phyloP scores from a whole-genome alignment of 2,113 vertebrate species.

The Urocolius indicus region DNA sequence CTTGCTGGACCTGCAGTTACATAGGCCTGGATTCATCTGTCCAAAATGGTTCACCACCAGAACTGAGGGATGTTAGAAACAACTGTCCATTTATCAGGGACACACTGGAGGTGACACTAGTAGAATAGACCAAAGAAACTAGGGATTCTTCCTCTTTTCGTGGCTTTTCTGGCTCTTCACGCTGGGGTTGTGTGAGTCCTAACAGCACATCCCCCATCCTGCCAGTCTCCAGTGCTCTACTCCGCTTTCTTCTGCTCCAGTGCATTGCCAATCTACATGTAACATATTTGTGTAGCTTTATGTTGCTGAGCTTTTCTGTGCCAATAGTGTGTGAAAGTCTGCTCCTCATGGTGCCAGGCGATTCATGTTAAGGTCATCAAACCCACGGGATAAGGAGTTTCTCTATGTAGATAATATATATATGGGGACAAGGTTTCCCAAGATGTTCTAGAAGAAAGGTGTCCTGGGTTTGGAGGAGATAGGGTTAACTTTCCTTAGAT shows the following conservation, averaged over 20 bases:
- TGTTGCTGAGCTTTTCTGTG: neutral
- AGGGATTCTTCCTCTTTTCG: fast-evolving
- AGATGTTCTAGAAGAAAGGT: neutral
- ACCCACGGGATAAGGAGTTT: neutral
- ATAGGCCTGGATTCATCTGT: neutral
- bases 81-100: neutral
- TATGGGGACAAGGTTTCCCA: neutral
- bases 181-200: neutral
- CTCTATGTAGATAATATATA: neutral
- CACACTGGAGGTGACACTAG: neutral
- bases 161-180: neutral
- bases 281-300: neutral
- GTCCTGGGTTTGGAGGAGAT: too few relatives aligned
- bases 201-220: neutral
- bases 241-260: neutral
- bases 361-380: neutral
- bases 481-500: too few relatives aligned
- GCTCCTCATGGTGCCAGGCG: neutral
- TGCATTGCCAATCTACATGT: neutral
- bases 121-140: neutral
- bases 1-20: neutral
- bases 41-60: neutral
- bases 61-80: neutral
- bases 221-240: neutral
- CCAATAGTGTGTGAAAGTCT: neutral